A percentile compares a stretch with the other conserved stretches of the same genome.
Evolutionary conservation across 1,140 invertebrate species (phyloP).

Genomic region (Propsilocerus akamusi): DNA sequence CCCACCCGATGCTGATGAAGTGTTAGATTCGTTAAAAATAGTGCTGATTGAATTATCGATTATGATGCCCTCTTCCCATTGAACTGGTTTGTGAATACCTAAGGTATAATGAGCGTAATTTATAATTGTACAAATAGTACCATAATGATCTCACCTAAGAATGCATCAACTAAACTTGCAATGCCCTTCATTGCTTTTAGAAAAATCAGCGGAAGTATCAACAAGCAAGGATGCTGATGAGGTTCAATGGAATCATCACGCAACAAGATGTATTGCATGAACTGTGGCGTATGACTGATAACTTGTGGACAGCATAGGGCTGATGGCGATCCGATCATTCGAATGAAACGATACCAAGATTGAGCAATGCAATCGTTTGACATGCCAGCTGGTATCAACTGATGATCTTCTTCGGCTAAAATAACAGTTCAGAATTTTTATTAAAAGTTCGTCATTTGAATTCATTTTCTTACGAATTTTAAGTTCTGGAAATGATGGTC

Average conservation of each 20-base stretch:
- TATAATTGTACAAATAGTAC: too few species aligned
- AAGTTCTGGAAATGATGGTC: constrained; percentile 65
- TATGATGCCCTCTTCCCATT: neutral
- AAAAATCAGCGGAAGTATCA: constrained; percentile 74
- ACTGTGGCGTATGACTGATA: constrained; percentile 70
- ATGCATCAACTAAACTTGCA: constrained; percentile 84
- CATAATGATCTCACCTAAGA: constrained; percentile 70
- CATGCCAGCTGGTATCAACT: constrained; percentile 65
- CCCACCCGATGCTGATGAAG: neutral
- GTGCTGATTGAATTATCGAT: constrained; percentile 1
- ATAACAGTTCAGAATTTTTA: constrained; percentile 5
- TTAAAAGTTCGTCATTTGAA: too few species aligned
- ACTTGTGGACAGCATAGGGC: constrained; percentile 74
- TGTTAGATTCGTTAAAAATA: neutral
- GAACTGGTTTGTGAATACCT: neutral
- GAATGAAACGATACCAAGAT: constrained; percentile 85
- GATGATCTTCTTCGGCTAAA: constrained; percentile 66
- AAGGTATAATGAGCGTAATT: neutral
- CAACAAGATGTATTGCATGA: constrained; percentile 54
- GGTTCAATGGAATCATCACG: constrained; percentile 61
- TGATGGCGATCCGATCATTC: constrained; percentile 85
- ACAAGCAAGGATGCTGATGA: constrained; percentile 80
- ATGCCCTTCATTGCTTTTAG: constrained; percentile 85
- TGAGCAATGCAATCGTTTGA: constrained; percentile 76
- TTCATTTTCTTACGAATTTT: constrained; percentile 48